These are phyloP conservation scores for Ciconia maguari DNA, from an alignment of 2,113 vertebrate species.

Conservation along the genomic window DNA sequence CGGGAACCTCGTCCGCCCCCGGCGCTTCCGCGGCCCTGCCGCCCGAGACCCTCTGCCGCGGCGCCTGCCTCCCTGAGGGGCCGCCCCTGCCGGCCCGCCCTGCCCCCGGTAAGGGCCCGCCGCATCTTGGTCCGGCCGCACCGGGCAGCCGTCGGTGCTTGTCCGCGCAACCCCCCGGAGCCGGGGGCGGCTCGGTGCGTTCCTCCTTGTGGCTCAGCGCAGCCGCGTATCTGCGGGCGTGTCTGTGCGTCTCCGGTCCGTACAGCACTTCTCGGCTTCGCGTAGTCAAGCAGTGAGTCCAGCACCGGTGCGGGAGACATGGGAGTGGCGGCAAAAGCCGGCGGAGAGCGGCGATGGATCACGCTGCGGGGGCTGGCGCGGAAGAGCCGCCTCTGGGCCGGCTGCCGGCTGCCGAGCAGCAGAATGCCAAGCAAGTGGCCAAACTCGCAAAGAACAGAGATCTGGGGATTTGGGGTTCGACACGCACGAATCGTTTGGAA, in stretches of 20 bases:
- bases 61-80: neutral
- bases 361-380: neutral
- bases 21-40: neutral
- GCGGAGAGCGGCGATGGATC: neutral
- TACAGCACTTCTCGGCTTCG: fast-evolving
- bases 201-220: neutral
- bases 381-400: neutral
- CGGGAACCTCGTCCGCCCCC: neutral
- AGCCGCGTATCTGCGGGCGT: neutral
- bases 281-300: neutral
- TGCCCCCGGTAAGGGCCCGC: neutral
- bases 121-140: neutral
- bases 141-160: neutral
- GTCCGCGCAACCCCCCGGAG: too few species aligned
- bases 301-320: neutral
- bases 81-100: neutral
- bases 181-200: neutral
- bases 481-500: fast-evolving
- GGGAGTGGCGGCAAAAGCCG: neutral
- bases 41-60: too few species aligned
- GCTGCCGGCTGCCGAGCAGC: neutral
- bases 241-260: fast-evolving
- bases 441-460: fast-evolving
- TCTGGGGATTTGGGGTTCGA: fast-evolving
- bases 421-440: fast-evolving